Evolutionary conservation across 2,888 invertebrate species (phyloP).

Genomic region (Ochropacha duplaris): DNA sequence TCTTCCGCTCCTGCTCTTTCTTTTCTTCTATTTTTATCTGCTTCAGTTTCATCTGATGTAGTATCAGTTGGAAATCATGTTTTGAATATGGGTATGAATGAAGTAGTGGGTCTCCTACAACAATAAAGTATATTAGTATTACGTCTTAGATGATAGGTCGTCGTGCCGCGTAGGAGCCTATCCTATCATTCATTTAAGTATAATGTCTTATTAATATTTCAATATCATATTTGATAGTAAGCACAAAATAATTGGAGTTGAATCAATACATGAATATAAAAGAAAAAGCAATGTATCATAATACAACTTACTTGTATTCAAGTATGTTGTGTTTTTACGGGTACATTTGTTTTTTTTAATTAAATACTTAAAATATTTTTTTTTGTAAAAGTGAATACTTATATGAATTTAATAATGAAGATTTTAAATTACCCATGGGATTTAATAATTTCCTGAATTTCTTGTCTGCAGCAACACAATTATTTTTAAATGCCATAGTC

Average conservation of each 20-base stretch:
- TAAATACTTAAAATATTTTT: too few relatives aligned
- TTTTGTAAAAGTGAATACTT: too few relatives aligned
- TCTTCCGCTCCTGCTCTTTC: conserved; percentile 50
- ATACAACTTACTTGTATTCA: too few relatives aligned
- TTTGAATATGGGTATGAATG: conserved; percentile 76
- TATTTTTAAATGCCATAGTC: conserved; percentile 63
- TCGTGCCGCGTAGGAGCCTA: too few relatives aligned
- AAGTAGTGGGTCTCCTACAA: conserved; percentile 60
- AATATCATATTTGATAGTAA: background rate
- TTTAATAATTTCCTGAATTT: conserved; percentile 68
- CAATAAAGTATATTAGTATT: too few relatives aligned
- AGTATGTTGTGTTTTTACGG: too few relatives aligned
- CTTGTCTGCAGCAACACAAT: conserved; percentile 66
- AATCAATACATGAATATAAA: background rate
- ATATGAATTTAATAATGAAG: background rate
- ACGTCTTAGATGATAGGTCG: too few relatives aligned
- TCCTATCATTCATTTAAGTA: too few relatives aligned
- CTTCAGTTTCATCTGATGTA: conserved; percentile 70
- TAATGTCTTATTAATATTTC: background rate
- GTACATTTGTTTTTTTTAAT: too few relatives aligned
- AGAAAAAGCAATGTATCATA: too few relatives aligned
- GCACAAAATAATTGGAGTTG: background rate
- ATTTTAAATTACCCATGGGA: conserved; percentile 58
- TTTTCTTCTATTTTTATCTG: conserved; percentile 59
- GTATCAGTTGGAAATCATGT: conserved; percentile 73